A percentile compares a stretch with the other conserved stretches of the same genome.
These are phyloP conservation scores for Mechanitis messenoides DNA, from an alignment of 2,888 invertebrate genomes.

Conservation along the genomic window DNA sequence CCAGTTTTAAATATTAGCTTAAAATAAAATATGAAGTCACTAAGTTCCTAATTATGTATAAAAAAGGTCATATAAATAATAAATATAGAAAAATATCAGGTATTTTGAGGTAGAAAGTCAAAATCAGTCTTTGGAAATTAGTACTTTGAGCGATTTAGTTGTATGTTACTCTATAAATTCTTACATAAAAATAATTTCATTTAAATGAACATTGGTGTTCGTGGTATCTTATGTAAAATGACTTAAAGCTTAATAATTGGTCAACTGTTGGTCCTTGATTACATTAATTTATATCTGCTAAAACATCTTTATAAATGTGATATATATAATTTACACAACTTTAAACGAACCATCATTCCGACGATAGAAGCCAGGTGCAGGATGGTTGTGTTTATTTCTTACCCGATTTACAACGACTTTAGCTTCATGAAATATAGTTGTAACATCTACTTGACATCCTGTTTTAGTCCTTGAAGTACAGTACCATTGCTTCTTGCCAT, in stretches of 20 bases:
- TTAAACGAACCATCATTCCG: conserved; percentile 62
- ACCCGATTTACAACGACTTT: conserved; percentile 55
- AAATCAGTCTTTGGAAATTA: conserved; percentile 26
- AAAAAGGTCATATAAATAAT: conserved; percentile 17
- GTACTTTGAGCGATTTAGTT: conserved; percentile 4
- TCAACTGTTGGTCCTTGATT: background rate
- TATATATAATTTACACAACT: conserved; percentile 44
- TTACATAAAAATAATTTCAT: too few relatives aligned
- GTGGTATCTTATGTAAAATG: background rate
- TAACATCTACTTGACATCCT: conserved; percentile 63
- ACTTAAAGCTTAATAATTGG: too few relatives aligned
- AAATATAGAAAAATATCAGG: conserved; percentile 23
- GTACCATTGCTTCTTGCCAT: conserved; percentile 70
- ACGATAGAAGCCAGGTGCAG: conserved; percentile 58
- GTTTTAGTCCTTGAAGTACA: conserved; percentile 61
- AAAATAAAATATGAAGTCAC: conserved; percentile 2
- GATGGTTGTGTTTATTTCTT: conserved; percentile 58
- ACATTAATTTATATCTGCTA: background rate
- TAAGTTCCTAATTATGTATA: background rate
- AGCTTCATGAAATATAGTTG: conserved; percentile 48
- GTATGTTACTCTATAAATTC: background rate
- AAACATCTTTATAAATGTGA: conserved; percentile 1
- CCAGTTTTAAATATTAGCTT: too few relatives aligned
- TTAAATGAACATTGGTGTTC: too few relatives aligned
- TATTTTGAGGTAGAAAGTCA: conserved; percentile 29